These are phyloP conservation scores for Anguilla japonica DNA, from an alignment of 2,113 vertebrate genomes.

Conservation along the genomic window DNA sequence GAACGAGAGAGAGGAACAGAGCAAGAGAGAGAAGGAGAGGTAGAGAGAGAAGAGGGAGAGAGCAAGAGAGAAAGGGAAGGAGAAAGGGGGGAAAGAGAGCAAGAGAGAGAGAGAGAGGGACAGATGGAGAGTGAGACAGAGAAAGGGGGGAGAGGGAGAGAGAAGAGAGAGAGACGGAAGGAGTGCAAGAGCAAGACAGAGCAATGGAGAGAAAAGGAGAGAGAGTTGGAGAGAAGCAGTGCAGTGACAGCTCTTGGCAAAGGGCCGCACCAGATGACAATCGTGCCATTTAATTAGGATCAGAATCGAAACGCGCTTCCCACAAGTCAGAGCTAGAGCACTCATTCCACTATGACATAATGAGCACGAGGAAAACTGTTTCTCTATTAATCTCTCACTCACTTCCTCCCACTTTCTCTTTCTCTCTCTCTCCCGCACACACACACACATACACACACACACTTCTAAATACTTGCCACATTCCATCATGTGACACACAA, in stretches of 20 bases:
- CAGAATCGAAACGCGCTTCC: not conserved
- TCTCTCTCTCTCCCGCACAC: not conserved
- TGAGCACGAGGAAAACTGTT: not conserved
- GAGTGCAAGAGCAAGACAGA: too few species aligned
- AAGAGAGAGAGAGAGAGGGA: slow-evolving; percentile 11
- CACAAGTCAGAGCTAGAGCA: not conserved
- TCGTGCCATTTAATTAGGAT: slow-evolving; percentile 1
- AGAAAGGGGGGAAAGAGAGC: not conserved
- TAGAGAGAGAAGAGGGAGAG: not conserved
- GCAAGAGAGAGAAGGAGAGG: too few species aligned
- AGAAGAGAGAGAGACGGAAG: not conserved
- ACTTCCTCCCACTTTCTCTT: not conserved
- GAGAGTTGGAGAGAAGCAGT: not conserved
- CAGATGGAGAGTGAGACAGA: not conserved
- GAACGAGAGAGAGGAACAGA: not conserved
- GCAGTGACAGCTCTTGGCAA: not conserved
- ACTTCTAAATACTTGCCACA: not conserved
- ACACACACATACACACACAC: not conserved
- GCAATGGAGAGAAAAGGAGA: too few species aligned
- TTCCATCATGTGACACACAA: not conserved
- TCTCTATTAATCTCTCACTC: not conserved
- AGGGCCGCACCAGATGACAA: slow-evolving; percentile 1
- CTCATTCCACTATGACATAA: not conserved
- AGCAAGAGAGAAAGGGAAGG: too few species aligned
- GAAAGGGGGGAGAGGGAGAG: too few species aligned